Evolutionary conservation across 2,797 vertebrate species (phyloP).

Genomic region (Lepilemur ruficaudatus): DNA sequence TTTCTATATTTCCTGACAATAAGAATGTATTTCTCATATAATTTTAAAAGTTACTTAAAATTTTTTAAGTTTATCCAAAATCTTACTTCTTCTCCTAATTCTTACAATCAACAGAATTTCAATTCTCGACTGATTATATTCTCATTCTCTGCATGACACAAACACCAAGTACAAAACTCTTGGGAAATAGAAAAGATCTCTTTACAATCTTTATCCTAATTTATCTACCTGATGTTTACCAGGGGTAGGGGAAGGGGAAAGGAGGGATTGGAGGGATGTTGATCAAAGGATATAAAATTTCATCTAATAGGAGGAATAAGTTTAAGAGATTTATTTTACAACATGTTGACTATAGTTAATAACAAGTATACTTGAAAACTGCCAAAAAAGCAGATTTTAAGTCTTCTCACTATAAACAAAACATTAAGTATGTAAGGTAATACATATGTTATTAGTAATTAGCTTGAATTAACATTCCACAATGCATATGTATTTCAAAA

Average conservation of each 20-base stretch:
- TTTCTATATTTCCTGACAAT: constrained; percentile 1
- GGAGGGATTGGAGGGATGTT: background rate
- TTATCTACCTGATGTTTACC: background rate
- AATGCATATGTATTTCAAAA: background rate
- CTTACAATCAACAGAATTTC: background rate
- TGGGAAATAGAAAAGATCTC: background rate
- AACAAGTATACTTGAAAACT: background rate
- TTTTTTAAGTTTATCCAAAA: constrained; percentile 42
- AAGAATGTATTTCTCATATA: background rate
- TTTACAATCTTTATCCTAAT: background rate
- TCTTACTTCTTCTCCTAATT: background rate
- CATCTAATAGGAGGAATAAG: background rate
- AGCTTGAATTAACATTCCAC: background rate
- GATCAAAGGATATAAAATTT: background rate
- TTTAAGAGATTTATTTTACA: background rate
- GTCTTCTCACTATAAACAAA: background rate
- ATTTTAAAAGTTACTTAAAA: constrained; percentile 40
- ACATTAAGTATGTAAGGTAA: background rate
- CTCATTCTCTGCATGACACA: background rate
- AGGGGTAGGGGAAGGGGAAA: background rate
- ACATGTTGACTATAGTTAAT: background rate
- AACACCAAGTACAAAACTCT: background rate
- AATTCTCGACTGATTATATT: background rate
- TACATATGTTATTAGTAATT: background rate
- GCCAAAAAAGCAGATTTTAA: background rate